These are phyloP conservation scores for Lutraria lutraria DNA, from an alignment of 2,888 invertebrate species.

Conservation along the genomic window DNA sequence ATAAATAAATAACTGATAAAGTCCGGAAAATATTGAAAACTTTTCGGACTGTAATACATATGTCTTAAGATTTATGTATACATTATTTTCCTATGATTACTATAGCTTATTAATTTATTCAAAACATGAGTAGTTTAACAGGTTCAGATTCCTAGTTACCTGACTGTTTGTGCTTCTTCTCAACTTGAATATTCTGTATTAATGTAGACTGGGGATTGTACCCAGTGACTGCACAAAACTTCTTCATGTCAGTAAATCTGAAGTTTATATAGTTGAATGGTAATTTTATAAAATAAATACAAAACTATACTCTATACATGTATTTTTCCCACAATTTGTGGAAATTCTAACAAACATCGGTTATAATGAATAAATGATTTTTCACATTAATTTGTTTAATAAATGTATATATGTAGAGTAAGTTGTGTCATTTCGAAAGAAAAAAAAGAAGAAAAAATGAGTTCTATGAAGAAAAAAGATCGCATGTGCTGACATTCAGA, in stretches of 20 bases:
- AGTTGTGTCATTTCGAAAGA: too few relatives aligned
- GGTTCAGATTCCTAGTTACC: neutral
- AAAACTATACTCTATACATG: too few relatives aligned
- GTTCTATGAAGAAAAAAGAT: too few relatives aligned
- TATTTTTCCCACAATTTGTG: too few relatives aligned
- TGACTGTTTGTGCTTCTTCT: neutral
- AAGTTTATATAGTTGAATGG: neutral
- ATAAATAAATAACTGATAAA: too few relatives aligned
- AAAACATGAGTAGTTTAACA: neutral
- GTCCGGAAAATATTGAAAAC: neutral
- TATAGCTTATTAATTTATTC: neutral
- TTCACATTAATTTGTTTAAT: too few relatives aligned
- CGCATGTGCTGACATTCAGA: too few relatives aligned
- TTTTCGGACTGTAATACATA: neutral
- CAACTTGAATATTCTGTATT: neutral
- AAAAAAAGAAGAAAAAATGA: too few relatives aligned
- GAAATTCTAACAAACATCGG: too few relatives aligned
- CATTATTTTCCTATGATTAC: neutral
- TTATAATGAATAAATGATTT: too few relatives aligned
- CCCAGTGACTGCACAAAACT: constrained; percentile 29
- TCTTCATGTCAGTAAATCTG: constrained; percentile 14
- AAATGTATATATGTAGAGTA: too few relatives aligned
- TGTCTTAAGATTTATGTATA: neutral
- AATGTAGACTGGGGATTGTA: constrained; percentile 1
- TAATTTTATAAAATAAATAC: too few relatives aligned